Evolutionary conservation across 2,888 invertebrate genomes (phyloP).

Genomic region (Hesperia comma): DNA sequence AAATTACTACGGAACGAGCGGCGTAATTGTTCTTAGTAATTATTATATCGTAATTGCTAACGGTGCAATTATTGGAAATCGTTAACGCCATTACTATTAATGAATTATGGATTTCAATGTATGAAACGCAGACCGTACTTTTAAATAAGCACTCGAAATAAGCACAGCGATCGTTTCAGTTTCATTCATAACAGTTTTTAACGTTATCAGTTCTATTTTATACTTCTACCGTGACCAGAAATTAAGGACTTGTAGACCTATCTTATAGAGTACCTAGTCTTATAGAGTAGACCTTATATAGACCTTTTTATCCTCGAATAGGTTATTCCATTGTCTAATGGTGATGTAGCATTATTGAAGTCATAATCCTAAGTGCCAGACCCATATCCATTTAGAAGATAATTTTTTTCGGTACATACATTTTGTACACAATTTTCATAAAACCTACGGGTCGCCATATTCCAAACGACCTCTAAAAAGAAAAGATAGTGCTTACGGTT

Average conservation of each 20-base stretch:
- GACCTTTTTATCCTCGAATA: no score
- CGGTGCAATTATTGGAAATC: slow-evolving; percentile 26
- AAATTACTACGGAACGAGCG: slow-evolving; percentile 46
- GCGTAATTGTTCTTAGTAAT: slow-evolving; percentile 28
- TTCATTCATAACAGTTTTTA: no score
- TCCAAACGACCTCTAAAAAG: slow-evolving; percentile 22
- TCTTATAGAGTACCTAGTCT: no score
- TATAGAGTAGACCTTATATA: no score
- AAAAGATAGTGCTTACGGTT: slow-evolving; percentile 24
- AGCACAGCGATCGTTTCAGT: no score
- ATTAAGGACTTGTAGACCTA: no score
- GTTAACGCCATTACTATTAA: slow-evolving; percentile 16
- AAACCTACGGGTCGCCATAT: slow-evolving; percentile 21
- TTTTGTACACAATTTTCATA: slow-evolving; percentile 22
- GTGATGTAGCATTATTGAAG: no score
- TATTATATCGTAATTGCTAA: slow-evolving; percentile 26
- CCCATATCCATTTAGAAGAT: background rate
- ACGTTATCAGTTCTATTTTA: no score
- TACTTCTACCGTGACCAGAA: no score
- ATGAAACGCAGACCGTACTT: no score
- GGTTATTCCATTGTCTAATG: no score
- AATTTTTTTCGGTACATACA: slow-evolving; percentile 9
- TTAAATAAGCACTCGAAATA: no score
- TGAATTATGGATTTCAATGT: slow-evolving; percentile 4
- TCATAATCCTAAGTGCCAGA: background rate